phyloP scores from a whole-genome alignment of 2,888 invertebrate species.

The Horisme vitalbata region DNA sequence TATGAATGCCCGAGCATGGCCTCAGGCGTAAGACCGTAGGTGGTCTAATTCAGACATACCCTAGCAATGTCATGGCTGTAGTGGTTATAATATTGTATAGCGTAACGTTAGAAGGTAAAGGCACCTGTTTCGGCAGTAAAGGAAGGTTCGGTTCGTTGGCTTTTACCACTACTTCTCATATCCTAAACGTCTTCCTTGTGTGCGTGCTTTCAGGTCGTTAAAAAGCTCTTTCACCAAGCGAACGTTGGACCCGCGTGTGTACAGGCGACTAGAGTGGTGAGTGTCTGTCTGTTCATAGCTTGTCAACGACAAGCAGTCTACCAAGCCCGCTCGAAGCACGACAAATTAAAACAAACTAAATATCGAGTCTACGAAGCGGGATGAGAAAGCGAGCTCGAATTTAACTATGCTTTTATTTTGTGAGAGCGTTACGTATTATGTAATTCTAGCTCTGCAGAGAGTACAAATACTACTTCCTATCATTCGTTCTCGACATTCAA shows the following conservation, averaged over 20 bases:
- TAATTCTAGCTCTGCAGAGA: conserved; percentile 20
- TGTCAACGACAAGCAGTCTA: conserved; percentile 60
- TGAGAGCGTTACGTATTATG: conserved; percentile 25
- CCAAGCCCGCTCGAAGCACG: conserved; percentile 61
- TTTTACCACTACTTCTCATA: conserved; percentile 33
- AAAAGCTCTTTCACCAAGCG: conserved; percentile 62
- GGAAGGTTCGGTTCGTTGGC: conserved; percentile 36
- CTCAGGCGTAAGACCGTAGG: conserved; percentile 31
- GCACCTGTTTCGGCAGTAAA: conserved; percentile 44
- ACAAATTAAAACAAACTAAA: conserved; percentile 56
- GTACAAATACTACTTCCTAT: conserved; percentile 10
- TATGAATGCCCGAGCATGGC: conserved; percentile 52
- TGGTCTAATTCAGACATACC: conserved; percentile 15
- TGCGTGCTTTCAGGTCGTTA: conserved; percentile 51
- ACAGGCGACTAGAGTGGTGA: conserved; percentile 47
- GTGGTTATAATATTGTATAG: conserved; percentile 33
- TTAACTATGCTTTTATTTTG: conserved; percentile 38
- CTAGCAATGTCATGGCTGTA: conserved; percentile 28
- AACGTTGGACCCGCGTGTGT: conserved; percentile 56
- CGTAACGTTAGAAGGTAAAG: conserved; percentile 29
- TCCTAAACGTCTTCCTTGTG: conserved; percentile 45
- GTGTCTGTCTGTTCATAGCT: conserved; percentile 47
- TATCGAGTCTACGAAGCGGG: conserved; percentile 61
- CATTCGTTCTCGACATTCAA: conserved; percentile 27
- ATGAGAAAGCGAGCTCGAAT: conserved; percentile 64